phyloP scores from a whole-genome alignment of 2,888 invertebrate genomes.

The Hypselothyrea guttata region DNA sequence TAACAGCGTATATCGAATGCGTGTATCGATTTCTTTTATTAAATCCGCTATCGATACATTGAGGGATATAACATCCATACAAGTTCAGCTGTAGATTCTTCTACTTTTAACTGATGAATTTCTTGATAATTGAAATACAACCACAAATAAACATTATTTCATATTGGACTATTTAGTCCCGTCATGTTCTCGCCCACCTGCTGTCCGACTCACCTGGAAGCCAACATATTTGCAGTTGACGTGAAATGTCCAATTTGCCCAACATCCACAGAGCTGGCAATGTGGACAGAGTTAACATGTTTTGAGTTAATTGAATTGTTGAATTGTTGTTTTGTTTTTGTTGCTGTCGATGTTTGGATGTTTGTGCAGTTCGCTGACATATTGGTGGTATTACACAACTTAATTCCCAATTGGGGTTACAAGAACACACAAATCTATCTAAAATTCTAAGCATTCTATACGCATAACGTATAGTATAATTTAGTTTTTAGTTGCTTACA shows the following conservation, averaged over 20 bases:
- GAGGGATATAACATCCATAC: too few species aligned
- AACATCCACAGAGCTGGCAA: constrained; percentile 13
- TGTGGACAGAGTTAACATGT: constrained; percentile 35
- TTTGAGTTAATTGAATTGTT: constrained; percentile 63
- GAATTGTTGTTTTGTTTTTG: constrained; percentile 45
- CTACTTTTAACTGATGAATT: too few species aligned
- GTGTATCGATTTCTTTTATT: too few species aligned
- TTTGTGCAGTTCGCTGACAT: constrained; percentile 22
- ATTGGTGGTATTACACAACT: constrained; percentile 35
- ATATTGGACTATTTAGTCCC: background rate
- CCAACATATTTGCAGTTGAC: constrained; percentile 10
- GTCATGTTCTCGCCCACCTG: background rate
- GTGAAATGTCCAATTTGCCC: constrained; percentile 25
- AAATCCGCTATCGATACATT: too few species aligned
- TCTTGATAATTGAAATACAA: too few species aligned
- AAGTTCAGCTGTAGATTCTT: too few species aligned
- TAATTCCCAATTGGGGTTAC: constrained; percentile 29
- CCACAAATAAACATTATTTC: too few species aligned
- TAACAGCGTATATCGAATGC: too few species aligned
- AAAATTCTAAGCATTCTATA: too few species aligned
- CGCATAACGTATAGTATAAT: too few species aligned
- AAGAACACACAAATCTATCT: too few species aligned
- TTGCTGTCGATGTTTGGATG: constrained; percentile 14
- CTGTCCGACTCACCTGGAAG: background rate
- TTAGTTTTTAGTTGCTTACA: too few species aligned